phyloP scores from a whole-genome alignment of 2,113 vertebrate species.

The Sigmodon hispidus region DNA sequence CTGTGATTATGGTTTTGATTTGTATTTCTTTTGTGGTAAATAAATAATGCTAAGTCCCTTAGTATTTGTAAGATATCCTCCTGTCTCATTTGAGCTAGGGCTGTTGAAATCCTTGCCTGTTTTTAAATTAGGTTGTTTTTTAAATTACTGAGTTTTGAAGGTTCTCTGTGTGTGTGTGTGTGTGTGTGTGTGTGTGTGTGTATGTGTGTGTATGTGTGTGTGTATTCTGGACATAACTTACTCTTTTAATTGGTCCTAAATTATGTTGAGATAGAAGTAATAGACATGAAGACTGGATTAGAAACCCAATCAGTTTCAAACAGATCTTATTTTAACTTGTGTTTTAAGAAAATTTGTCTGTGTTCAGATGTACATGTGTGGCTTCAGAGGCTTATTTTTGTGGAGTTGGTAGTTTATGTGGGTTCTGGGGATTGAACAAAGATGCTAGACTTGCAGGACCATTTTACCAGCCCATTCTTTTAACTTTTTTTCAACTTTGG shows the following conservation, averaged over 20 bases:
- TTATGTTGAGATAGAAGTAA: conserved; percentile 29
- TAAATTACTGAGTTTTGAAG: neutral
- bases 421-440: neutral
- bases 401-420: neutral
- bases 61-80: neutral
- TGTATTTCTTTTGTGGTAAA: conserved; percentile 22
- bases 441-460: neutral
- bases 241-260: conserved; percentile 16
- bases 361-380: neutral
- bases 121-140: conserved; percentile 40
- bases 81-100: neutral
- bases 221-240: conserved; percentile 52
- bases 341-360: neutral
- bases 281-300: conserved; percentile 10
- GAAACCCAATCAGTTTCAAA: conserved; percentile 50
- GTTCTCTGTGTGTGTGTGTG: too few species aligned
- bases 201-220: too few species aligned
- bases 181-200: too few species aligned
- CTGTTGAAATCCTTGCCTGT: neutral
- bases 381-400: neutral
- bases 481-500: neutral
- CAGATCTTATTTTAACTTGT: conserved; percentile 35
- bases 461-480: neutral
- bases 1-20: conserved; percentile 36
- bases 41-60: neutral